These are phyloP conservation scores for Caradrina kadenii DNA, from an alignment of 2,888 invertebrate genomes.

Conservation along the genomic window DNA sequence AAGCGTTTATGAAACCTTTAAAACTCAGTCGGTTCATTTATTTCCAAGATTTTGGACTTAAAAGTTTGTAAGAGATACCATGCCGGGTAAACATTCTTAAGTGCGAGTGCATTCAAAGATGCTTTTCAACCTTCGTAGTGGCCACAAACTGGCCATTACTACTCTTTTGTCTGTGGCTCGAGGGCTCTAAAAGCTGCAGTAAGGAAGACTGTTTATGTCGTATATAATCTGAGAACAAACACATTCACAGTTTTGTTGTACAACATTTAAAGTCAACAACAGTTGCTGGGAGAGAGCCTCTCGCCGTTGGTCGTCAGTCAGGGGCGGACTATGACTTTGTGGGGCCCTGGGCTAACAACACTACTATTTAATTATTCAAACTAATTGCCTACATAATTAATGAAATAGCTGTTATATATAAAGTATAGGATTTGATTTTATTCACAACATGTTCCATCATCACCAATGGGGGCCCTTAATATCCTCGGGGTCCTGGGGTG, in stretches of 20 bases:
- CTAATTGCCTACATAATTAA: too few relatives aligned
- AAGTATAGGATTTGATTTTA: too few relatives aligned
- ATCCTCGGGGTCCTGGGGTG: too few relatives aligned
- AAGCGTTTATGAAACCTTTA: neutral
- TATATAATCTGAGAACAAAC: conserved; percentile 31
- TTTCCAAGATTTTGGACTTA: neutral
- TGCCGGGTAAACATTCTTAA: conserved; percentile 5
- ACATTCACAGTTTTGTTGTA: conserved; percentile 32
- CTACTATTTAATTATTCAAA: too few relatives aligned
- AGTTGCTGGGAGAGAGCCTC: conserved; percentile 58
- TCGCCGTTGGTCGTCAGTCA: conserved; percentile 46
- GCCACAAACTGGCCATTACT: neutral
- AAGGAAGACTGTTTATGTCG: conserved; percentile 28
- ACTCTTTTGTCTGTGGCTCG: neutral
- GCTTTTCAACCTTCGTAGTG: neutral
- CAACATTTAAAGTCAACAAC: conserved; percentile 27
- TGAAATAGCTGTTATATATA: too few relatives aligned
- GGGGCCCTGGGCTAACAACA: too few relatives aligned
- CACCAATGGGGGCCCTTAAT: too few relatives aligned
- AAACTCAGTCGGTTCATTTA: neutral
- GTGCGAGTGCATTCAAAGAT: neutral
- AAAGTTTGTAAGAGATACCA: neutral
- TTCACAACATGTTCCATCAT: too few relatives aligned
- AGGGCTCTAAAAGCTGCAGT: conserved; percentile 23
- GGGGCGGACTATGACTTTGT: too few relatives aligned